Conservation (phyloP, 2,888 invertebrate species). For the Cerceris rybyensis region DNA sequence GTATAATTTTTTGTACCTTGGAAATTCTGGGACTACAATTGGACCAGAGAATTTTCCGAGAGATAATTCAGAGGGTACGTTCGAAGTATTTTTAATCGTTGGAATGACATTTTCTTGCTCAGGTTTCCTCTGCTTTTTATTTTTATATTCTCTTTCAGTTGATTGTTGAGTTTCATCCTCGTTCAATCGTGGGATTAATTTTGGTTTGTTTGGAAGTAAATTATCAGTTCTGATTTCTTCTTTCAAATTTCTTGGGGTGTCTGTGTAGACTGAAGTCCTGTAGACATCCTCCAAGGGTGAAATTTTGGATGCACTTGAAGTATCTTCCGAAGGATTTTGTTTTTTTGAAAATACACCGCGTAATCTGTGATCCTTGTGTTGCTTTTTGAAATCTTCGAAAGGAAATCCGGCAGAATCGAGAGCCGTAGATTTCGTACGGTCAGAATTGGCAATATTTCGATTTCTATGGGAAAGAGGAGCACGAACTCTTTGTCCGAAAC, state of each 20-base stretch:
- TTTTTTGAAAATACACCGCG: not conserved
- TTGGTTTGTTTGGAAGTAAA: not conserved
- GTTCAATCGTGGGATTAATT: not conserved
- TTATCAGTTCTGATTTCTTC: not conserved
- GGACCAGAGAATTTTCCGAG: conserved; percentile 69
- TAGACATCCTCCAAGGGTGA: not conserved
- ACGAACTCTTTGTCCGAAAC: conserved; percentile 48
- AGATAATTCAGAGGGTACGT: not conserved
- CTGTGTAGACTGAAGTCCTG: not conserved
- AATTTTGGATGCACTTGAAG: not conserved
- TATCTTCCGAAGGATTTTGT: not conserved
- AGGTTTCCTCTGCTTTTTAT: not conserved
- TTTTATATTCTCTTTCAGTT: not conserved
- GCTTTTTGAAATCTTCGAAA: not conserved
- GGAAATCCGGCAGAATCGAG: not conserved
- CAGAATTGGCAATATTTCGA: not conserved
- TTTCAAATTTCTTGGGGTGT: not conserved
- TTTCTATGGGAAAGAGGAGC: not conserved
- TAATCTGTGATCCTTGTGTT: not conserved
- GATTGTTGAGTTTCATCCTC: not conserved
- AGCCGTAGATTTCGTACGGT: not conserved
- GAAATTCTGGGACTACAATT: conserved; percentile 75
- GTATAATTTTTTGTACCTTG: conserved; percentile 21
- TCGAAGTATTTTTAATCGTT: not conserved
- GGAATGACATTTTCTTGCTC: not conserved